Percentiles rank a stretch among this genome's conserved stretches.
These are phyloP conservation scores for Acheta domesticus DNA, from an alignment of 2,888 invertebrate genomes.

Conservation along the genomic window DNA sequence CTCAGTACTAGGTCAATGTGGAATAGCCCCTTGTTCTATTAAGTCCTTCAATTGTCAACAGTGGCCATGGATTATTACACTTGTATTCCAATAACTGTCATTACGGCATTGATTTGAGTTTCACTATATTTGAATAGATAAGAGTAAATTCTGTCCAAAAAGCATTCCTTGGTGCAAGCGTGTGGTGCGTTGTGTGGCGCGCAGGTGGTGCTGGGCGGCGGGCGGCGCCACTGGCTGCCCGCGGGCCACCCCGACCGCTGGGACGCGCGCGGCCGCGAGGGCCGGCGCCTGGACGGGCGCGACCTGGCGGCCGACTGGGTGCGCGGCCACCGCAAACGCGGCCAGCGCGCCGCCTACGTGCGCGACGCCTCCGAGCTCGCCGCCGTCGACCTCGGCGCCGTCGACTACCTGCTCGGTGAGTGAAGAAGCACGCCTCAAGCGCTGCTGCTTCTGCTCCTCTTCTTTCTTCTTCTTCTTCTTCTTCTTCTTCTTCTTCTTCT, in stretches of 20 bases:
- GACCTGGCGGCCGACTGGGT: conserved; percentile 79
- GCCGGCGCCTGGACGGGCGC: conserved; percentile 68
- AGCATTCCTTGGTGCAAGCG: too few relatives aligned
- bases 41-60: too few relatives aligned
- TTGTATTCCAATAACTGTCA: too few relatives aligned
- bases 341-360: conserved; percentile 67
- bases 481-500: too few relatives aligned
- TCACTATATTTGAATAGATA: too few relatives aligned
- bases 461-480: not conserved
- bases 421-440: not conserved
- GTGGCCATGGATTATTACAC: too few relatives aligned
- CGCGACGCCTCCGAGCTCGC: conserved; percentile 70
- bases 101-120: too few relatives aligned
- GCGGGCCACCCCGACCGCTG: conserved; percentile 44
- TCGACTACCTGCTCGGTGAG: conserved; percentile 72
- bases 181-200: too few relatives aligned
- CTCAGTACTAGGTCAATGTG: too few relatives aligned
- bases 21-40: too few relatives aligned
- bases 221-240: conserved; percentile 70
- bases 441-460: not conserved
- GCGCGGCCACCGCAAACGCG: conserved; percentile 65
- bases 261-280: conserved; percentile 64
- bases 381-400: conserved; percentile 62
- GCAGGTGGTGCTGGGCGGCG: conserved; percentile 76
- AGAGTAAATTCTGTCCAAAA: too few relatives aligned